Conservation (phyloP, 2,797 vertebrate species). For the Momotus momota region DNA sequence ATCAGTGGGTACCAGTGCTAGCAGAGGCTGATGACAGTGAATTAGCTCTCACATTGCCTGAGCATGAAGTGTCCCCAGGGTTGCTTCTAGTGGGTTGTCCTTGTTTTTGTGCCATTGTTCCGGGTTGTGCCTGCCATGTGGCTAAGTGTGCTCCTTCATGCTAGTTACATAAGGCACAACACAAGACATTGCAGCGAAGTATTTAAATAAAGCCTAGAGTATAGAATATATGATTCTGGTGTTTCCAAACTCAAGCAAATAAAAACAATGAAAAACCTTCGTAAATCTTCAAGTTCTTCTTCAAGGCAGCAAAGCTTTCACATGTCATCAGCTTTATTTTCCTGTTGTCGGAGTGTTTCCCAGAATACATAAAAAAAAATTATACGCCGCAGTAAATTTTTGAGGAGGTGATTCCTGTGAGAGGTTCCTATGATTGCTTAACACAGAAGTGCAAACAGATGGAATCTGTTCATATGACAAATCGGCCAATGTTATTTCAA, state of each 20-base stretch:
- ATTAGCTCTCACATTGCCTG: background rate
- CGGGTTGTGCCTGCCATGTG: background rate
- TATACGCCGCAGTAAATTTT: constrained; percentile 7
- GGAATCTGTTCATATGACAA: constrained; percentile 24
- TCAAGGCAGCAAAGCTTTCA: constrained; percentile 24
- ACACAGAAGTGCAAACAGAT: constrained; percentile 60
- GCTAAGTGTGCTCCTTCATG: background rate
- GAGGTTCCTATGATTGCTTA: constrained; percentile 50
- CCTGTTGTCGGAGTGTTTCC: constrained; percentile 24
- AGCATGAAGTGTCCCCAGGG: background rate
- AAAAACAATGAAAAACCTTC: constrained; percentile 10
- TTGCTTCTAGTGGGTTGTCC: background rate
- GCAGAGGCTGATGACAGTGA: background rate
- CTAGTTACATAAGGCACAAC: background rate
- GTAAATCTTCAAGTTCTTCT: constrained; percentile 9
- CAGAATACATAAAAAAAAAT: constrained; percentile 36
- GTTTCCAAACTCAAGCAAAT: background rate
- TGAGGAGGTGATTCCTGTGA: constrained; percentile 57
- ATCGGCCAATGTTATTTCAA: constrained; percentile 1
- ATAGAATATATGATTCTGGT: background rate
- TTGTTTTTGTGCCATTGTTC: background rate
- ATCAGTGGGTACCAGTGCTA: background rate
- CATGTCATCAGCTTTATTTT: constrained; percentile 32
- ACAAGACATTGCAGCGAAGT: background rate
- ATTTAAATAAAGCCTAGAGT: background rate